Evolutionary conservation across 1,140 invertebrate species (phyloP).

Genomic region (Drosophila orena): DNA sequence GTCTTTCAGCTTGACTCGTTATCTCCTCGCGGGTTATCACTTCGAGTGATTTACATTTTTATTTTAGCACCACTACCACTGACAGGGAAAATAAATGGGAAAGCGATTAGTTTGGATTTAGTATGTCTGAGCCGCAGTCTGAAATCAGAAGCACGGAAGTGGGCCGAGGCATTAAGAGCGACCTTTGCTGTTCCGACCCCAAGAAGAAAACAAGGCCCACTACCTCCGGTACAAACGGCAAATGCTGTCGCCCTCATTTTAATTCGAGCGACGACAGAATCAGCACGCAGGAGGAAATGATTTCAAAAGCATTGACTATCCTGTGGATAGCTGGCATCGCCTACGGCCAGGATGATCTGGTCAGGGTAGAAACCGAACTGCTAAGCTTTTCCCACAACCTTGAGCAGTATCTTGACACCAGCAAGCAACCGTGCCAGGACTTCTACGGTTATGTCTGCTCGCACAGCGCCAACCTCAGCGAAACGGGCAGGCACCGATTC

Average conservation of each 20-base stretch:
- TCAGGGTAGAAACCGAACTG: slow-evolving; percentile 57
- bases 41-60: slow-evolving; percentile 2
- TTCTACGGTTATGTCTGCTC: slow-evolving; percentile 77
- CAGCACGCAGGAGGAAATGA: slow-evolving; percentile 28
- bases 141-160: slow-evolving; percentile 52
- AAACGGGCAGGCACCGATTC: slow-evolving; percentile 64
- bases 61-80: slow-evolving; percentile 18
- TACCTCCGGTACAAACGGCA: neutral
- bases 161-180: slow-evolving; percentile 14
- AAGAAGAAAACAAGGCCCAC: neutral
- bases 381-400: slow-evolving; percentile 69
- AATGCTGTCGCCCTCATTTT: slow-evolving; percentile 21
- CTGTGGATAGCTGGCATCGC: slow-evolving; percentile 7
- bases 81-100: slow-evolving; percentile 31
- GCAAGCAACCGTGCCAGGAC: slow-evolving; percentile 62
- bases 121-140: slow-evolving; percentile 14
- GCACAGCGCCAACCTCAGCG: slow-evolving; percentile 47
- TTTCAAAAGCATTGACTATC: slow-evolving; percentile 12
- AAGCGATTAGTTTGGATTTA: slow-evolving; percentile 65
- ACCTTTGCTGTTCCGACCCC: slow-evolving; percentile 24
- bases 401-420: slow-evolving; percentile 60
- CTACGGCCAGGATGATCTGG: slow-evolving; percentile 3
- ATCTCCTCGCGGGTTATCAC: slow-evolving; percentile 34
- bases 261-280: slow-evolving; percentile 4
- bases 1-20: neutral